Evolutionary conservation across 1,140 invertebrate species (phyloP), one percentile per base, ranked within the genome.

Genomic region (Ceratina japonica): DNA sequence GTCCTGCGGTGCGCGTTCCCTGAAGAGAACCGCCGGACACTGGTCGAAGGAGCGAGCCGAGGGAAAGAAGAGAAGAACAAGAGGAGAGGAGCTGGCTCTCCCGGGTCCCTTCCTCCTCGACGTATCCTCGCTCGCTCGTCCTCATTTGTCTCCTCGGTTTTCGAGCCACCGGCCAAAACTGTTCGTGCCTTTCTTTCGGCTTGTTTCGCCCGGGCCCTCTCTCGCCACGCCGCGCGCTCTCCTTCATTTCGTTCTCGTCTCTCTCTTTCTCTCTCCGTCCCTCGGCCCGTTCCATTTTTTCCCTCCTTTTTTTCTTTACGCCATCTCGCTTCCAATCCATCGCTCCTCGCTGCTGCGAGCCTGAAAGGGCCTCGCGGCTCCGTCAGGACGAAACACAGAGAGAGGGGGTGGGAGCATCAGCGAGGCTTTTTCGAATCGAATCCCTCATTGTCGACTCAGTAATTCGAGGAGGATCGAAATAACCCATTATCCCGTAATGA

Each of bases 391-490:
- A 70, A 70, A 70, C 37, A 37, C 3, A 44, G 37, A 52, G n/a
- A 65, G n/a, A 44, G 63, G 61, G 27, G 37, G 31, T 24, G 62
- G 61, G 58, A 58, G 24, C 66, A 52, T 68, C 70, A 77, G 70
- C 52, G 75, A 75, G 71, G 72, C 78, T 85, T 85, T 88, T 87
- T 87, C 83, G 82, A 88, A 88, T 88, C 88, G 84, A 89, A 90
- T 90, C 85, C 80, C 87, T 90, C 83, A 89, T 90, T 89, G 88
- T 90, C 87, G 89, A 89, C 84, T 90, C 83, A 87, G 89, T 90
- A 90, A 90, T 90, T 90, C 84, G 88, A 90, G 87, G 84, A 89
- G 88, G 87, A 90, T 90, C 88, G 87, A 90, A 90, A 90, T 89
- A 90, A 90, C 87, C 87, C 87, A 90, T 90, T 90, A 90, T 87